Evolutionary conservation across 2,888 invertebrate genomes (phyloP), one percentile per base, ranked within the genome.

Genomic region (Folsomia candida): DNA sequence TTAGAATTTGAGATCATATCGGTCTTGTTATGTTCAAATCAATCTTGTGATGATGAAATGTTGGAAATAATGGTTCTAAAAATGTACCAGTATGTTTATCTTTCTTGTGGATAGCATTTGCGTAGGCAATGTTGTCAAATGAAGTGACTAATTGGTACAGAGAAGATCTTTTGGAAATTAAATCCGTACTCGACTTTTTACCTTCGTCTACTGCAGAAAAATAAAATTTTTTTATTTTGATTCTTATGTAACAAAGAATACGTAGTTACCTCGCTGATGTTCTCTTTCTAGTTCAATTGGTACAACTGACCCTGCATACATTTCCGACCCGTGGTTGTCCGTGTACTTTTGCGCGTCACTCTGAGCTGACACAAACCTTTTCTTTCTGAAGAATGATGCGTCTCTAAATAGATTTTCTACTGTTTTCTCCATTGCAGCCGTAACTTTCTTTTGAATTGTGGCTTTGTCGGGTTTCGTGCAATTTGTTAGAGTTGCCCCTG

Each of bases 361-460:
- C 14, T 37, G 37, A 9, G 4, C 37, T 37, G 4, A 9, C 37
- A n/a, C 14, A 28, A 29, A 61, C 11, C 61, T 27, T 18, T 29
- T 26, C 29, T 61, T 61, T 28, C 61, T 14, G n/a, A 28, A 28
- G 20, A 54, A 54, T 54, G 54, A 54, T 14, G 26, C n/a, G 18
- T 61, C 29, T 26, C 22, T 26, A n/a, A 61, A 27, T 29, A 61
- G 4, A 18, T 61, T 26, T 28, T 61, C 61, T 9, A 61, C 29
- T 28, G 29, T 22, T 61, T 61, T 61, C 29, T 61, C 28, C 28
- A 61, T n/a, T 4, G 61, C 27, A 28, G 20, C 18, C n/a, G 61
- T 29, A 18, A 61, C 61, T 28, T 28, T 61, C 29, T 61, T 27
- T 28, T 61, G 28, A 6, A 61, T 6, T 14, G 2, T 9, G 26